These are phyloP conservation scores for Blastobasis adustella DNA, from an alignment of 2,888 invertebrate species.

Conservation along the genomic window DNA sequence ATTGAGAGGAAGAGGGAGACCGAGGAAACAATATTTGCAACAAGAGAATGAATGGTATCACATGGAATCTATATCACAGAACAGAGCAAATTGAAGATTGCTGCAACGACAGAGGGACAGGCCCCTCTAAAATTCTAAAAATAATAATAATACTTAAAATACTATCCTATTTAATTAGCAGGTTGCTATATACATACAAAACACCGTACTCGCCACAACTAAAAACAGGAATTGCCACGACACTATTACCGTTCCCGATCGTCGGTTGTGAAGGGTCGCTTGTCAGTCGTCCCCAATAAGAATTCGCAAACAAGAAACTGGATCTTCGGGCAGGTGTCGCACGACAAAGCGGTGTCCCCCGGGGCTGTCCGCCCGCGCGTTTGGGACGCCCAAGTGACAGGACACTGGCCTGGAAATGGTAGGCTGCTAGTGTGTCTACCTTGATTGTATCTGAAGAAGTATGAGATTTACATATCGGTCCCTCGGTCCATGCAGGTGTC, in stretches of 20 bases:
- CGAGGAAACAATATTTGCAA: too few species aligned
- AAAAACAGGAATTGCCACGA: conserved; percentile 6
- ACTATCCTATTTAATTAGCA: background rate
- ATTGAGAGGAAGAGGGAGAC: too few species aligned
- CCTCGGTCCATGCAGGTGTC: too few species aligned
- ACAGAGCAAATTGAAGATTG: too few species aligned
- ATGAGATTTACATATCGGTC: too few species aligned
- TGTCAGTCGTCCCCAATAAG: conserved; percentile 41
- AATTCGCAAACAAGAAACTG: conserved; percentile 53
- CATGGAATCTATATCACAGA: too few species aligned
- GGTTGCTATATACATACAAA: background rate
- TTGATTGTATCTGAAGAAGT: too few species aligned
- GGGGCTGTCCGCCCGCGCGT: conserved; percentile 35
- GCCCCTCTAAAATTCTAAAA: too few species aligned
- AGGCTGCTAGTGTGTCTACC: too few species aligned
- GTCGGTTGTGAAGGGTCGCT: conserved; percentile 21
- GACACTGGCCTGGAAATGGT: background rate
- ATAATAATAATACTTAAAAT: too few species aligned
- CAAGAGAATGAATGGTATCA: too few species aligned
- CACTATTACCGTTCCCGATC: conserved; percentile 7
- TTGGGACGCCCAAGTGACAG: conserved; percentile 20
- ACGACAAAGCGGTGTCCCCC: conserved; percentile 48
- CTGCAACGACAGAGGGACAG: too few species aligned
- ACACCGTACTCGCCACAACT: background rate
- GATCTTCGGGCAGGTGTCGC: conserved; percentile 61